Evolutionary conservation across 2,888 invertebrate species (phyloP).

Genomic region (Herminia tarsipennalis): DNA sequence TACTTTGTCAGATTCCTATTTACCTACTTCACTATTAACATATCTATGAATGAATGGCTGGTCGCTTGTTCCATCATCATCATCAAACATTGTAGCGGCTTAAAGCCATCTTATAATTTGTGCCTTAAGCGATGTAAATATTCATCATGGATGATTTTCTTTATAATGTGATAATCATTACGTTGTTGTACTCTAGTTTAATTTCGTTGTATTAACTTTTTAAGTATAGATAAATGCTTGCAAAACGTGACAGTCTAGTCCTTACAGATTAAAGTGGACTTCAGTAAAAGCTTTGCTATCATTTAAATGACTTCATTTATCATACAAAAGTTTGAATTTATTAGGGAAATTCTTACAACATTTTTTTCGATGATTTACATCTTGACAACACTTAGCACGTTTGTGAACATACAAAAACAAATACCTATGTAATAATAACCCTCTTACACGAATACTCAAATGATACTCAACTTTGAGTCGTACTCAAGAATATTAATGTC

Average conservation of each 20-base stretch:
- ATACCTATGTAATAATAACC: too few relatives aligned
- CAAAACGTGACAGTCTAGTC: constrained; percentile 72
- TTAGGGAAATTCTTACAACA: neutral
- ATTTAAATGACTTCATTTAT: constrained; percentile 19
- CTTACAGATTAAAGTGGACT: constrained; percentile 57
- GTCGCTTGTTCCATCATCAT: constrained; percentile 14
- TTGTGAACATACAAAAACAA: neutral
- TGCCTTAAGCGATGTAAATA: constrained; percentile 80
- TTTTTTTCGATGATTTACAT: neutral
- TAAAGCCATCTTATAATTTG: constrained; percentile 72
- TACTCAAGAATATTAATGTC: too few relatives aligned
- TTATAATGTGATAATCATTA: constrained; percentile 70
- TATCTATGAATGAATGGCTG: too few relatives aligned
- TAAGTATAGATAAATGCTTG: constrained; percentile 55
- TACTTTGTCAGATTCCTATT: too few relatives aligned
- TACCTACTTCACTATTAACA: too few relatives aligned
- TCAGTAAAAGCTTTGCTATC: constrained; percentile 33
- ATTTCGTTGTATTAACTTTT: constrained; percentile 49
- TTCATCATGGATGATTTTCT: constrained; percentile 76
- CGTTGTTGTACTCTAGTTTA: constrained; percentile 61
- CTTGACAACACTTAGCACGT: too few relatives aligned
- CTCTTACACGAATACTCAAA: too few relatives aligned
- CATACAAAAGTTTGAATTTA: neutral
- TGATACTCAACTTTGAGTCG: too few relatives aligned
- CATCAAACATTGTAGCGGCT: constrained; percentile 51